phyloP scores from a whole-genome alignment of 1,140 invertebrate genomes.

The Apis florea region DNA sequence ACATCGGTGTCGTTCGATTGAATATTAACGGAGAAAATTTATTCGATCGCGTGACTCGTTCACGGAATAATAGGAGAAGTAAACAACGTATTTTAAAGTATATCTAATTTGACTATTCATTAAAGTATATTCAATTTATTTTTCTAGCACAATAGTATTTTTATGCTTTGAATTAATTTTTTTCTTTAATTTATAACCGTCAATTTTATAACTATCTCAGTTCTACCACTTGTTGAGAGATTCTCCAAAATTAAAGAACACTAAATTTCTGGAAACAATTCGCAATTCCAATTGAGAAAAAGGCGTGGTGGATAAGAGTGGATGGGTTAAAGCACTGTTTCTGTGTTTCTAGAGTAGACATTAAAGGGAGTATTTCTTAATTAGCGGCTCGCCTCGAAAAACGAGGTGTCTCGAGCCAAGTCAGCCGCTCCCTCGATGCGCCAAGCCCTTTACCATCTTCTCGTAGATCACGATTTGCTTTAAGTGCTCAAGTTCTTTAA shows the following conservation, averaged over 20 bases:
- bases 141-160: background rate
- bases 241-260: background rate
- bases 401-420: conserved; percentile 47
- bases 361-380: conserved; percentile 63
- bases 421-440: conserved; percentile 56
- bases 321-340: conserved; percentile 37
- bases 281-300: background rate
- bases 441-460: conserved; percentile 52
- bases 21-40: background rate
- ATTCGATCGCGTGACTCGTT: background rate
- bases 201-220: no score
- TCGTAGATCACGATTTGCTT: conserved; percentile 64
- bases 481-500: conserved; percentile 53
- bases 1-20: background rate
- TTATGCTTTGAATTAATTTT: background rate
- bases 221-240: background rate
- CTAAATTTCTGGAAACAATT: background rate
- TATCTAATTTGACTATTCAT: no score
- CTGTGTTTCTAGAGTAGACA: conserved; percentile 37
- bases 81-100: background rate
- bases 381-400: conserved; percentile 56
- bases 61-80: background rate
- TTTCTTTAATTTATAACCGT: no score
- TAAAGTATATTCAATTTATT: background rate
- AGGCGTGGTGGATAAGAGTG: background rate